Conservation (phyloP, 2,888 invertebrate species). For the Lochmaea capreae region DNA sequence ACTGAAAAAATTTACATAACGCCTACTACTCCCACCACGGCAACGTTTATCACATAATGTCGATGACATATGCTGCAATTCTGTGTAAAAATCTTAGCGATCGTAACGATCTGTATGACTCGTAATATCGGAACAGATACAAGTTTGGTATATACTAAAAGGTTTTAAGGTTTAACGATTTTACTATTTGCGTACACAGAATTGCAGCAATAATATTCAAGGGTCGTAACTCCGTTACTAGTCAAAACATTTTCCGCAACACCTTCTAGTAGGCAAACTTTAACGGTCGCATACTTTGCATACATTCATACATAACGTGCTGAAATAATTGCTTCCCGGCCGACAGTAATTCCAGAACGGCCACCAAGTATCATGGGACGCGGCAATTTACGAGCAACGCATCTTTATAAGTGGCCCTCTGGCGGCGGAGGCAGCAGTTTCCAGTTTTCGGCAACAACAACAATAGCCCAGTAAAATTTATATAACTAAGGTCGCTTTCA, state of each 20-base stretch:
- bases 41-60: no score
- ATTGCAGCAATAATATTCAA: neutral
- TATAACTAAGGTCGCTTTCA: neutral
- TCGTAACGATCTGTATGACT: no score
- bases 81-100: no score
- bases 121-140: no score
- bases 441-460: neutral
- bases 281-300: slow-evolving; percentile 7
- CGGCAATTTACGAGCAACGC: slow-evolving; percentile 29
- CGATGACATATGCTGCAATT: no score
- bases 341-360: slow-evolving; percentile 28
- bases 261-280: neutral
- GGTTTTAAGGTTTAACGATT: no score
- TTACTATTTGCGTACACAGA: no score
- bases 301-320: slow-evolving; percentile 18
- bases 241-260: neutral
- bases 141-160: no score
- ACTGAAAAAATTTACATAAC: no score
- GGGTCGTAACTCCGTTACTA: neutral
- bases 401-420: slow-evolving; percentile 37
- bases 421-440: slow-evolving; percentile 34
- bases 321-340: slow-evolving; percentile 31
- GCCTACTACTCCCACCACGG: no score
- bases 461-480: slow-evolving; percentile 3
- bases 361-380: slow-evolving; percentile 35